Conservation (phyloP, 35 echinoderm and acorn worm species). For the Apostichopus parvimensis region DNA sequence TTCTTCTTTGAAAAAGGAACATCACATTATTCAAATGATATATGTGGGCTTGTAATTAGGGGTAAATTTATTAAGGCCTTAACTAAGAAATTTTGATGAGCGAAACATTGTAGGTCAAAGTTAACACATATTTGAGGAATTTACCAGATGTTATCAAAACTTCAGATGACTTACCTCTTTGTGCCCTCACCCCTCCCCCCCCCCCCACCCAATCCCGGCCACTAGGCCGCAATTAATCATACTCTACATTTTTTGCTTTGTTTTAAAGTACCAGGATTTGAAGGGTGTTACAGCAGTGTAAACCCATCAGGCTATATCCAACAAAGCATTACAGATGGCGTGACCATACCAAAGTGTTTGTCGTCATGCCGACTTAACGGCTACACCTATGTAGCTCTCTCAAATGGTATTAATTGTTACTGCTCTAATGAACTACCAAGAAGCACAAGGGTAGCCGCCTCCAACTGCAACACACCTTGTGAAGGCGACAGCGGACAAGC, state of each 20-base stretch:
- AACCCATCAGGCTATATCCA: not conserved
- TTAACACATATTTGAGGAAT: no score
- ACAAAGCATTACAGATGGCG: not conserved
- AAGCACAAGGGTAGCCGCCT: not conserved
- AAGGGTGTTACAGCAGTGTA: constrained; percentile 18
- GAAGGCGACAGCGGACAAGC: not conserved
- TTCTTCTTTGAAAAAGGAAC: no score
- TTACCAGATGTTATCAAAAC: no score
- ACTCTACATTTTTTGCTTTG: not conserved
- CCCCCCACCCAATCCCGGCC: no score
- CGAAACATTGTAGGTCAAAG: no score
- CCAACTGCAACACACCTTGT: not conserved
- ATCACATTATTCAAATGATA: no score
- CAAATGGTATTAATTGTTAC: not conserved
- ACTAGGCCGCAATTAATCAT: not conserved
- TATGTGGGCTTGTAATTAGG: no score
- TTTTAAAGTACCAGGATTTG: constrained; percentile 20
- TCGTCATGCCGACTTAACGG: not conserved
- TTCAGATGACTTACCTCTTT: not conserved
- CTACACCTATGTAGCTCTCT: not conserved
- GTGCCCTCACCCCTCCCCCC: no score
- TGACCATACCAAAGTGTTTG: constrained; percentile 26
- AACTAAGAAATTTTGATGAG: no score
- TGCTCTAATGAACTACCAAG: constrained; percentile 28
- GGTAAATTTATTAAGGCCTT: no score